Conservation (phyloP, 2,797 vertebrate genomes). For the Merluccius polli region DNA sequence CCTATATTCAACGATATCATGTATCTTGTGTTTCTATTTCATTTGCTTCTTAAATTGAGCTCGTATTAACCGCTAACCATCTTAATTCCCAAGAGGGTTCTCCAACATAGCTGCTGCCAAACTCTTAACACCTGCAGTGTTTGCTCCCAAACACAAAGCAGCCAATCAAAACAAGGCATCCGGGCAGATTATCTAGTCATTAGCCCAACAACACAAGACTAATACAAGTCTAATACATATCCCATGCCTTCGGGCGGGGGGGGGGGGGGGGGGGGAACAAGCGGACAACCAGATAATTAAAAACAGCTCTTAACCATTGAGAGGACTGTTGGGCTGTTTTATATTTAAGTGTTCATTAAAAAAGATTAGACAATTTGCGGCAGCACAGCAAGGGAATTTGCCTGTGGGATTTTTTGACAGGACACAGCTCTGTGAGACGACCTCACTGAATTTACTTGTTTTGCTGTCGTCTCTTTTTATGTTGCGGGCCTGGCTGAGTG, state of each 20-base stretch:
- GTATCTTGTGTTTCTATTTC: neutral
- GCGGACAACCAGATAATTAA: constrained; percentile 40
- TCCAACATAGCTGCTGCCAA: neutral
- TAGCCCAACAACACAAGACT: constrained; percentile 15
- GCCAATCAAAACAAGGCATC: constrained; percentile 43
- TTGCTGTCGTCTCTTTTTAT: neutral
- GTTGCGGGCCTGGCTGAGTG: neutral
- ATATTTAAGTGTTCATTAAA: constrained; percentile 41
- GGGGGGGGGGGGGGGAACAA: constrained; percentile 40
- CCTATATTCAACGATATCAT: neutral
- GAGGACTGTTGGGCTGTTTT: constrained; percentile 29
- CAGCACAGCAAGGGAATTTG: neutral
- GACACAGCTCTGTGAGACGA: neutral
- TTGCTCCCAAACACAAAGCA: neutral
- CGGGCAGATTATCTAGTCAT: constrained; percentile 12
- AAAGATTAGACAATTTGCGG: neutral
- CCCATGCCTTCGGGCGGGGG: constrained; percentile 30
- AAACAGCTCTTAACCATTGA: constrained; percentile 38
- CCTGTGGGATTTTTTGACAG: neutral
- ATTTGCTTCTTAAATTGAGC: neutral
- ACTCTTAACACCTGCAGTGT: neutral
- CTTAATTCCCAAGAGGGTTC: neutral
- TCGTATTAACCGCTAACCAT: neutral
- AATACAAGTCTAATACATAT: constrained; percentile 34
- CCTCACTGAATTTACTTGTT: neutral